Percentiles rank a stretch among this genome's conserved stretches.
These are phyloP conservation scores for Lasiommata megera DNA, from an alignment of 2,888 invertebrate species.

Conservation along the genomic window DNA sequence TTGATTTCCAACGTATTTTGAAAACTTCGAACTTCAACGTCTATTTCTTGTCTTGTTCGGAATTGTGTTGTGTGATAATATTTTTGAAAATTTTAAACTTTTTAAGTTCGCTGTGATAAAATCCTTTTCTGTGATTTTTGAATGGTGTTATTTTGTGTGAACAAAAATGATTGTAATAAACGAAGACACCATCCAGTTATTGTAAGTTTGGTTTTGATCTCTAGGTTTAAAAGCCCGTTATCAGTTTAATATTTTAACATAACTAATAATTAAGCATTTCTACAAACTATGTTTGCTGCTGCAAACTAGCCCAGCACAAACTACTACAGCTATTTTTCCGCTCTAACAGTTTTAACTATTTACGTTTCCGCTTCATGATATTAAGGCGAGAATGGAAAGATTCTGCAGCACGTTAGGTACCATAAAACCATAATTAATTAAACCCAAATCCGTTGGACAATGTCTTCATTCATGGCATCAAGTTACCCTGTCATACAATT, in stretches of 20 bases:
- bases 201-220: constrained; percentile 54
- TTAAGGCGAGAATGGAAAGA: too few species aligned
- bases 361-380: too few species aligned
- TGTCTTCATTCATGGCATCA: too few species aligned
- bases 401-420: too few species aligned
- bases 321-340: too few species aligned
- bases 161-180: constrained; percentile 51
- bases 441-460: too few species aligned
- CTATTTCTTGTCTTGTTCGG: background rate
- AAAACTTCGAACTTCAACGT: constrained; percentile 32
- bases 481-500: too few species aligned
- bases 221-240: background rate
- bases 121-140: background rate
- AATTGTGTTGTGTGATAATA: background rate
- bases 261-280: too few species aligned
- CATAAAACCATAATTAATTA: too few species aligned
- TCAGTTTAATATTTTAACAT: background rate
- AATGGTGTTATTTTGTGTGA: constrained; percentile 21
- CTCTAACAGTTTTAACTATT: too few species aligned
- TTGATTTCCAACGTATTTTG: constrained; percentile 34
- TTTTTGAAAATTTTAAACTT: background rate
- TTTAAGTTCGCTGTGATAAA: background rate
- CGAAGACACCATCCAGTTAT: constrained; percentile 59
- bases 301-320: too few species aligned
- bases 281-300: too few species aligned